These are phyloP conservation scores for Etheostoma spectabile DNA, from an alignment of 2,113 vertebrate genomes.

Conservation along the genomic window DNA sequence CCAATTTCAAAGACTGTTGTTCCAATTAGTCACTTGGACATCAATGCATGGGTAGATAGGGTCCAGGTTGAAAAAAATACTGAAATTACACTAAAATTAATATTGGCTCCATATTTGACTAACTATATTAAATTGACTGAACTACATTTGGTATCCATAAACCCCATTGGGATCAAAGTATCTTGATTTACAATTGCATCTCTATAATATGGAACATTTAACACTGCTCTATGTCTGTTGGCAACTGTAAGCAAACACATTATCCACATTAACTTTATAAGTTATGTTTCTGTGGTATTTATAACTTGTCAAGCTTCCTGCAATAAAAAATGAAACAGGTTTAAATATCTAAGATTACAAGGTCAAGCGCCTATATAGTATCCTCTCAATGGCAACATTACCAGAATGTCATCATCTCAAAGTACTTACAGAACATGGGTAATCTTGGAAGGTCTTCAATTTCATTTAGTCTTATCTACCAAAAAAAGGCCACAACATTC, in stretches of 20 bases:
- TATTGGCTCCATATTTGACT: too few species aligned
- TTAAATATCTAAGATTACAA: not conserved
- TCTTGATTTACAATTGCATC: not conserved
- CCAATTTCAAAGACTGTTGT: too few species aligned
- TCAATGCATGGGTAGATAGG: too few species aligned
- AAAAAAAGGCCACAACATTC: not conserved
- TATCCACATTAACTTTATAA: not conserved
- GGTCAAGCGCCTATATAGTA: not conserved
- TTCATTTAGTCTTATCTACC: conserved; percentile 10
- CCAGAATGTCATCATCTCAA: not conserved
- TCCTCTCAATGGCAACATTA: not conserved
- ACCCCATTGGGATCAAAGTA: too few species aligned
- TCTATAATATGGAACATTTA: too few species aligned
- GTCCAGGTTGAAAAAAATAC: too few species aligned
- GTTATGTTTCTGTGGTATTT: too few species aligned
- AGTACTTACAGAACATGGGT: not conserved
- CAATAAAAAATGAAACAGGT: not conserved
- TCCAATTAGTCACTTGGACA: too few species aligned
- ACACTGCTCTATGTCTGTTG: not conserved
- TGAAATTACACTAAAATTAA: too few species aligned
- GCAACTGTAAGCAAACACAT: not conserved
- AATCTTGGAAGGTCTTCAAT: conserved; percentile 3
- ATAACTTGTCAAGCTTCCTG: not conserved
- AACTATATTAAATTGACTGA: too few species aligned
- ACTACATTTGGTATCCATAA: too few species aligned